These are phyloP conservation scores for Epinephelus moara DNA, from an alignment of 2,113 vertebrate genomes.

Conservation along the genomic window DNA sequence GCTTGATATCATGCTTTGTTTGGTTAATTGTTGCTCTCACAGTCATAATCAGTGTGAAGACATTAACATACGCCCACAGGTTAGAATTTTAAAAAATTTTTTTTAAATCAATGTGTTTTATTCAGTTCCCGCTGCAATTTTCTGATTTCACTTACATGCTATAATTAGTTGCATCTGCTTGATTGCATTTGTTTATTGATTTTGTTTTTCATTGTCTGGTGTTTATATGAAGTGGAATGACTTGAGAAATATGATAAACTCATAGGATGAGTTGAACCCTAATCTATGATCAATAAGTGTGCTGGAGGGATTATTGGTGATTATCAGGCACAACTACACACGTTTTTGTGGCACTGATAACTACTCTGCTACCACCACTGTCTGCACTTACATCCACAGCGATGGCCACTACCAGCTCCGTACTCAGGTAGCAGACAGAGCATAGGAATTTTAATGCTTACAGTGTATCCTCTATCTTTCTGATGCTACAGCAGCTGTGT, in stretches of 20 bases:
- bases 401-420: not conserved
- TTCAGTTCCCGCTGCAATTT: constrained; percentile 6
- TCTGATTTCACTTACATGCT: constrained; percentile 22
- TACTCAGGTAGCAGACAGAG: constrained; percentile 26
- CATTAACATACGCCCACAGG: constrained; percentile 1
- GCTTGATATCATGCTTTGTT: not conserved
- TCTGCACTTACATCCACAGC: not conserved
- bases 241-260: constrained; percentile 14
- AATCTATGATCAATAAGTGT: constrained; percentile 2
- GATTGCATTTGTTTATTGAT: constrained; percentile 40
- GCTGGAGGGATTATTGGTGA: constrained; percentile 8
- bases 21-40: not conserved
- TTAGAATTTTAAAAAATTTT: not conserved
- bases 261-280: not conserved
- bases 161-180: constrained; percentile 49
- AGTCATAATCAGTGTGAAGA: constrained; percentile 36
- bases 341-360: too few species aligned
- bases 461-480: constrained; percentile 48
- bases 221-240: constrained; percentile 22
- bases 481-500: constrained; percentile 48
- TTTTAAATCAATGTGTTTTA: constrained; percentile 15
- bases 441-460: constrained; percentile 6
- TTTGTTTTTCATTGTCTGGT: constrained; percentile 12
- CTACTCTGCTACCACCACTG: not conserved
- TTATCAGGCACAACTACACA: not conserved